Conservation (phyloP, 2,797 vertebrate genomes). For the Rhodeus uyekii region DNA sequence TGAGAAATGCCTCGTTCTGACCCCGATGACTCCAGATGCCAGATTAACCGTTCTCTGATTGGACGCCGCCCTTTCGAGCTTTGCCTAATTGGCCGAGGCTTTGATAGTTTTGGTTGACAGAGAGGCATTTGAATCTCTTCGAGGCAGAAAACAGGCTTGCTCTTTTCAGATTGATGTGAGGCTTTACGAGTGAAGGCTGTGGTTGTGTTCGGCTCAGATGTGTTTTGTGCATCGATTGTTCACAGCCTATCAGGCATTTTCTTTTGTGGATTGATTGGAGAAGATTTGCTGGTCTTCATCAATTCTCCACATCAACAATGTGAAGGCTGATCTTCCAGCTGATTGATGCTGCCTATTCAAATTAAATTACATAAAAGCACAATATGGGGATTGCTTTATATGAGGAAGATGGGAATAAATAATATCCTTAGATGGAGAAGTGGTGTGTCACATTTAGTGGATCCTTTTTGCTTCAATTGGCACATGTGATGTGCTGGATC, state of each 20-base stretch:
- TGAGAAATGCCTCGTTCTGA: conserved; percentile 49
- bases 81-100: conserved; percentile 67
- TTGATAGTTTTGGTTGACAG: conserved; percentile 48
- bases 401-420: neutral
- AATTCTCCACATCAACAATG: neutral
- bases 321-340: neutral
- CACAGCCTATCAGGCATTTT: neutral
- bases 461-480: neutral
- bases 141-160: neutral
- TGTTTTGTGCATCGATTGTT: neutral
- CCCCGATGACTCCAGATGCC: conserved; percentile 49
- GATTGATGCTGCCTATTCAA: neutral
- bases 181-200: neutral
- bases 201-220: neutral
- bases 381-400: neutral
- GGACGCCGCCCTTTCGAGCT: conserved; percentile 60
- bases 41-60: conserved; percentile 59
- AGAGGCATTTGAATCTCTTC: conserved; percentile 50
- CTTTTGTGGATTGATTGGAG: neutral
- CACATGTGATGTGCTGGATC: neutral
- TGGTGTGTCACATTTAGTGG: neutral
- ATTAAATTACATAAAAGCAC: neutral
- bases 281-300: neutral
- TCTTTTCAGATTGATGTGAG: neutral
- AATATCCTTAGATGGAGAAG: neutral